phyloP scores from a whole-genome alignment of 2,797 vertebrate species.

The Paguma larvata region DNA sequence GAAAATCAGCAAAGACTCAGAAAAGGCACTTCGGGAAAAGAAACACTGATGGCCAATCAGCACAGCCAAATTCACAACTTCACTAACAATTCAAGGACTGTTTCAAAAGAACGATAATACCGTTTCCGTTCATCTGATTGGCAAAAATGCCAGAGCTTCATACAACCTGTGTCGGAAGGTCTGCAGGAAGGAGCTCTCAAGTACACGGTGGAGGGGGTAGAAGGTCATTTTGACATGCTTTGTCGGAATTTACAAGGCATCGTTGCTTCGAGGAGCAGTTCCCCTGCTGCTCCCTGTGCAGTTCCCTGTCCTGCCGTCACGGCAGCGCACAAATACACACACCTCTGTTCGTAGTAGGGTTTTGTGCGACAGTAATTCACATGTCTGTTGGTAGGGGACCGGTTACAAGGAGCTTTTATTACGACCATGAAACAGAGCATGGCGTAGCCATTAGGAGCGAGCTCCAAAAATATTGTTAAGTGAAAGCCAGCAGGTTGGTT shows the following conservation, averaged over 20 bases:
- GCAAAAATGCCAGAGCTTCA: not conserved
- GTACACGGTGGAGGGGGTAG: accelerated
- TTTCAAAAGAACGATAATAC: not conserved
- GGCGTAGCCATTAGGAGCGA: not conserved
- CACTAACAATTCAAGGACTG: not conserved
- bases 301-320: not conserved
- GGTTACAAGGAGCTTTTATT: not conserved
- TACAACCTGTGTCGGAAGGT: not conserved
- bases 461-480: not conserved
- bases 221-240: no score
- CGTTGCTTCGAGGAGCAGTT: not conserved
- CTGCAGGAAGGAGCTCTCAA: no score
- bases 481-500: not conserved
- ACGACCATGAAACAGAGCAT: not conserved
- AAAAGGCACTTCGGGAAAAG: not conserved
- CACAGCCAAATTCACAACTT: not conserved
- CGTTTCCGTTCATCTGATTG: not conserved
- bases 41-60: not conserved
- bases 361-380: not conserved
- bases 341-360: not conserved
- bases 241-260: not conserved
- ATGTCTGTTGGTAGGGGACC: not conserved
- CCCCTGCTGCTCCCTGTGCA: no score
- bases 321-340: not conserved
- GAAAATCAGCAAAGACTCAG: not conserved